Base-by-base conservation (phyloP, 2,797 vertebrate species). In the Acanthis flammea region DNA sequence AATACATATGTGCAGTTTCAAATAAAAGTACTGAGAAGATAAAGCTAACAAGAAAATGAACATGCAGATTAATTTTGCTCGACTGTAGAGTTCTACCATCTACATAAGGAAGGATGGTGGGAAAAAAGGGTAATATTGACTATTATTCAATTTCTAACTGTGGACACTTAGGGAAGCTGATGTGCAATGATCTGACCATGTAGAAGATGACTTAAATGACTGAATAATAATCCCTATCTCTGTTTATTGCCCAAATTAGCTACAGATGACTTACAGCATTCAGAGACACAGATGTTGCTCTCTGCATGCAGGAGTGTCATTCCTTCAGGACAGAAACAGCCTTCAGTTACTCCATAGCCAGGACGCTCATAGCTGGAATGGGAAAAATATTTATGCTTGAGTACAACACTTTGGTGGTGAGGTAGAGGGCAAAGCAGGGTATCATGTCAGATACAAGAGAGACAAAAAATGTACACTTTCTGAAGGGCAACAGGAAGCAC, bases 291-390 rank as follows among this genome's bases (percentile, higher is more conserved):
- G 67, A 81, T 65, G 5, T 27, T 61, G 15, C 27, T n/a, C 23
- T 65, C 67, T 17, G 42, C 2, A 60, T 63, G 96, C 53, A 97
- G 23, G 1, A 96, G 85, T 2, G 14, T 81, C 33, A 6, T 79
- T 90, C 90, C 96, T 19, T 91, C 62, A 0, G 97, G 97, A 48
- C 98, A 98, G 97, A 97, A 98, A 90, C 98, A 98, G 54, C 98
- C 98, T 95, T 98, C 98, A 2, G 96, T 97, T 80, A 96, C 44
- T 83, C 92, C 71, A 39, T 67, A 73, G 27, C 93, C 82, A 18
- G 94, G 76, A n/a, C n/a, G 74, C 2, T 74, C 51, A 31, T 10
- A 14, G 57, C 98, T 98, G 66, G 10, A 48, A 71, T 27, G 39
- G 67, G 33, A 87, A 37, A 25, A 41, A 89, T 31, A 14, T 14